Percentiles rank a stretch among this genome's conserved stretches.
These are phyloP conservation scores for Spisula subtruncata DNA, from an alignment of 2,888 invertebrate genomes.

Conservation along the genomic window DNA sequence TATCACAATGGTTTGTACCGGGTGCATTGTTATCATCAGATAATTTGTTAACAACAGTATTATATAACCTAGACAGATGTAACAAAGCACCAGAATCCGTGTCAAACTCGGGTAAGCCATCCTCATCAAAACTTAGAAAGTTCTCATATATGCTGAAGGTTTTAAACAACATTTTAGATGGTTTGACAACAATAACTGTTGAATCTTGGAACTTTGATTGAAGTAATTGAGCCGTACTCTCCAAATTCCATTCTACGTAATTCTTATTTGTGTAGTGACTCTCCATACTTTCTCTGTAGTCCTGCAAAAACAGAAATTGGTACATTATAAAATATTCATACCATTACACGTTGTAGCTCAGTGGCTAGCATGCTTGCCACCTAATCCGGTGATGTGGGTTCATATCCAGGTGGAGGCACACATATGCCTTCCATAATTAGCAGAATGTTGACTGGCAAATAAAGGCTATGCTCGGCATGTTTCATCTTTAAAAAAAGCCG, in stretches of 20 bases:
- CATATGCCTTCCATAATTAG: too few species aligned
- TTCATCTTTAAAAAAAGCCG: too few species aligned
- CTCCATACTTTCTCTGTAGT: constrained; percentile 95
- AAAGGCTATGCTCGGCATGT: too few species aligned
- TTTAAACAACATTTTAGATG: constrained; percentile 92
- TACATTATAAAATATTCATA: too few species aligned
- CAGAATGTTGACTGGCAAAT: too few species aligned
- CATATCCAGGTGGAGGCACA: too few species aligned
- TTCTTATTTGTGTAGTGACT: constrained; percentile 88
- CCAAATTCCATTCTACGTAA: constrained; percentile 94
- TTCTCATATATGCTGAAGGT: constrained; percentile 96
- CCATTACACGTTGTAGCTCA: too few species aligned
- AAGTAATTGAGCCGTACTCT: constrained; percentile 92
- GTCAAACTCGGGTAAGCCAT: constrained; percentile 94
- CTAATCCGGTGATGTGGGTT: too few species aligned
- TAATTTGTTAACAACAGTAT: constrained; percentile 73
- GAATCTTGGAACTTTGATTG: constrained; percentile 91
- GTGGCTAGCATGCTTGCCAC: too few species aligned
- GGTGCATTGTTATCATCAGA: neutral
- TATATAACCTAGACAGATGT: constrained; percentile 91
- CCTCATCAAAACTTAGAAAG: constrained; percentile 93
- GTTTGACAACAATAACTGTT: constrained; percentile 85
- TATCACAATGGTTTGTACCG: neutral
- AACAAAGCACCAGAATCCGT: constrained; percentile 92
- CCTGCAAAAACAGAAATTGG: constrained; percentile 89